Evolutionary conservation across 64 coral and sea anemone species (phyloP), one percentile per base, ranked within the genome.

Genomic region (Trachythela sp.): DNA sequence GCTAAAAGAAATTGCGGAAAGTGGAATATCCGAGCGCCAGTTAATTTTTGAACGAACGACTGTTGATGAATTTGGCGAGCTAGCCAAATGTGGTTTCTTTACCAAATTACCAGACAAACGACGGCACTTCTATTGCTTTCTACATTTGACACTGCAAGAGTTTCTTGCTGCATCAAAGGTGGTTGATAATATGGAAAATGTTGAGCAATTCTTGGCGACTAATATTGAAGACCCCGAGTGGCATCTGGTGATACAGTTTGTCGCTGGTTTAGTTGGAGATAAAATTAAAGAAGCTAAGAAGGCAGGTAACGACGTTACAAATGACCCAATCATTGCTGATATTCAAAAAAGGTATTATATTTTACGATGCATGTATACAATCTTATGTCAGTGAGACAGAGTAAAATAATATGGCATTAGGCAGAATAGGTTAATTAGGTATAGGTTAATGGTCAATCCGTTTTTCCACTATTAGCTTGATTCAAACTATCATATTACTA

Each of bases 91-190:
- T 91, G 86, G 90, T 13, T 36, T 94, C 2, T 86, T 94, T 68
- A 90, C 92, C 54, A 45, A 45, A 15, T 86, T 94, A 14, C 86
- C 86, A 8, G 48, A 92, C 34, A 30, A 40, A n/a, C 33, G 76
- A n/a, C 48, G 45, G 37, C 51, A 64, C 9, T 56, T 90, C 11
- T 94, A 45, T 35, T 89, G 87, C 34, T 94, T 94, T 26, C 71
- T 88, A 34, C 93, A 94, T 56, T 45, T 94, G 26, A 94, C 93
- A 15, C 38, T 94, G n/a, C 93, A 94, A 31, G 93, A 94, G 29
- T 94, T 94, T 39, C 37, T 94, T 4, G 93, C 93, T 17, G 93
- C 93, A 32, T 37, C 48, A 15, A 18, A 45, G 26, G 24, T 94
- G 7, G 56, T 86, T 32, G 87, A 89, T 17, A 30, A 43, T 41